These are phyloP conservation scores for Drosophila punjabiensis DNA, from an alignment of 1,140 invertebrate genomes.

Conservation along the genomic window DNA sequence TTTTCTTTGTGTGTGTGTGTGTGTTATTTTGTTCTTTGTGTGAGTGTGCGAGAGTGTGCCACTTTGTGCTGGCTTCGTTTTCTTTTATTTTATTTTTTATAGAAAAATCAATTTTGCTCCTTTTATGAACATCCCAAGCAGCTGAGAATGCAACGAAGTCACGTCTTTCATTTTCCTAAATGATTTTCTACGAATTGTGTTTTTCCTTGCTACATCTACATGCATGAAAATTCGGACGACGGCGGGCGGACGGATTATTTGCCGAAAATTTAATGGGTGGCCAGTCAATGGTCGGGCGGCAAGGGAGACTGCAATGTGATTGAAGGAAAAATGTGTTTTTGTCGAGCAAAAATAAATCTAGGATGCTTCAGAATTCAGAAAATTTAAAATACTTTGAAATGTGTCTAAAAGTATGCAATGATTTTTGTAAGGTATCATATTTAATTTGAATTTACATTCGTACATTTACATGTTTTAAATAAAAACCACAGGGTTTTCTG, in stretches of 20 bases:
- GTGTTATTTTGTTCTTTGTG: constrained; percentile 9
- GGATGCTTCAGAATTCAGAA: not conserved
- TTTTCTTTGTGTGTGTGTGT: not conserved
- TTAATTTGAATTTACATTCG: not conserved
- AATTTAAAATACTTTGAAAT: not conserved
- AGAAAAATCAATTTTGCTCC: constrained; percentile 72
- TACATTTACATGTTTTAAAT: not conserved
- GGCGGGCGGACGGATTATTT: not conserved
- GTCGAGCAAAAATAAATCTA: not conserved
- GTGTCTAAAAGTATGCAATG: not conserved
- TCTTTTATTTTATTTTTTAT: constrained; percentile 51
- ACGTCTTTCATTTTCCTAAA: constrained; percentile 67
- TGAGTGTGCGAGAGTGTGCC: constrained; percentile 54
- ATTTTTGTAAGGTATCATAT: not conserved
- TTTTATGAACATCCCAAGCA: constrained; percentile 45
- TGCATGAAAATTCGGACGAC: constrained; percentile 13
- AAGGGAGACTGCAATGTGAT: not conserved
- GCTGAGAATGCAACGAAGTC: constrained; percentile 55
- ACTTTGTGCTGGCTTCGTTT: constrained; percentile 53
- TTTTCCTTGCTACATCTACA: constrained; percentile 15
- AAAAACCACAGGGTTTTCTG: too few relatives aligned
- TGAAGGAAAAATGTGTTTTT: constrained; percentile 1
- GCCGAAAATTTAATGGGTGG: constrained; percentile 18
- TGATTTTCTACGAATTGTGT: constrained; percentile 47
- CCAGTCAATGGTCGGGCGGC: not conserved